phyloP scores from a whole-genome alignment of 1,140 invertebrate genomes.

The Amphibalanus amphitrite region DNA sequence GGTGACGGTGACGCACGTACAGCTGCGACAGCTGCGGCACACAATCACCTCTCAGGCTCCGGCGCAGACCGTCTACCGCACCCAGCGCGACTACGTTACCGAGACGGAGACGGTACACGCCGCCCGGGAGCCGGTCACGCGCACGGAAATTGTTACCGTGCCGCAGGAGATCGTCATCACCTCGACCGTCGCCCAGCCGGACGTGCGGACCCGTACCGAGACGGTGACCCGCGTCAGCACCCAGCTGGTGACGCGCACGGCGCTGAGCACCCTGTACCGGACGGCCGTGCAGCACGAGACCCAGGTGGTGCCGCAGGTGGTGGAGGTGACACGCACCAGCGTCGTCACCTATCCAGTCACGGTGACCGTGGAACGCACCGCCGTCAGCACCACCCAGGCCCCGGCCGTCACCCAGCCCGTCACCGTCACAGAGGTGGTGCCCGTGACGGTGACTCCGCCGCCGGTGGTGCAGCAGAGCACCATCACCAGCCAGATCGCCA shows the following conservation, averaged over 20 bases:
- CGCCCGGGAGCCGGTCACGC: neutral
- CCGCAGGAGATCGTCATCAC: neutral
- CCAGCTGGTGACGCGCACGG: neutral
- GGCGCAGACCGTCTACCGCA: constrained; percentile 54
- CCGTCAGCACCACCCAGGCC: neutral
- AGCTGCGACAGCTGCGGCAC: constrained; percentile 52
- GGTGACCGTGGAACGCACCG: neutral
- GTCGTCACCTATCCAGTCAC: neutral
- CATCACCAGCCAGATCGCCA: neutral
- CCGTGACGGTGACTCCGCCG: neutral
- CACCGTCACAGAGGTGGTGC: neutral
- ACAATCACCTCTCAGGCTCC: constrained; percentile 69
- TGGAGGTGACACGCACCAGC: neutral
- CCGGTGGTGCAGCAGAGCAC: neutral
- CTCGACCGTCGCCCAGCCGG: neutral
- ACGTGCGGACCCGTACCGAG: neutral
- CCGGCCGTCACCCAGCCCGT: neutral
- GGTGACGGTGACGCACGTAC: constrained; percentile 33
- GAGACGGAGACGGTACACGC: neutral
- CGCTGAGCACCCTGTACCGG: neutral
- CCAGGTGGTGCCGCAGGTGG: neutral
- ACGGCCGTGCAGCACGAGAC: neutral
- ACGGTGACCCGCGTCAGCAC: neutral
- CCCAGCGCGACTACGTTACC: constrained; percentile 21
- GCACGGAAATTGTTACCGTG: neutral